Evolutionary conservation across 1,140 invertebrate species (phyloP).

Genomic region (Pogonognathellus flavescens): DNA sequence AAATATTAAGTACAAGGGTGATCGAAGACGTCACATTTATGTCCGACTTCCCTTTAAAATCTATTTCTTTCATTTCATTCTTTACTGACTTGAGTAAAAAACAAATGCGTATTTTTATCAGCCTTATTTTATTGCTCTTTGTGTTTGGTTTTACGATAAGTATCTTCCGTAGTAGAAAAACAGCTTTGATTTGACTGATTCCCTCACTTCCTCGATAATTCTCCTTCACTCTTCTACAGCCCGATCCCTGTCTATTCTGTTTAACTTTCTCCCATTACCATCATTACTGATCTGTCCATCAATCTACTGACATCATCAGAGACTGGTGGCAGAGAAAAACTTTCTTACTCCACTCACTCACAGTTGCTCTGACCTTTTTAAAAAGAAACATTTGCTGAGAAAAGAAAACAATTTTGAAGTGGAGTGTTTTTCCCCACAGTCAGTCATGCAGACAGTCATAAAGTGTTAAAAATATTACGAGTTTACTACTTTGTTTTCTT

Average conservation of each 20-base stretch:
- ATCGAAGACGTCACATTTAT: conserved; percentile 9
- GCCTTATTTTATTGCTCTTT: too few species aligned
- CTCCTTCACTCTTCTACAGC: not conserved
- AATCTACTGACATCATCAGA: not conserved
- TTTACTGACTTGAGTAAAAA: too few species aligned
- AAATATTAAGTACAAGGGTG: not conserved
- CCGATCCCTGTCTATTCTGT: conserved; percentile 2
- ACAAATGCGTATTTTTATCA: too few species aligned
- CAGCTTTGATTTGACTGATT: too few species aligned
- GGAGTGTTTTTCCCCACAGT: conserved; percentile 14
- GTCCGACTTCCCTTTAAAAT: not conserved
- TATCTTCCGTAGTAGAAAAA: too few species aligned
- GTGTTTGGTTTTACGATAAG: too few species aligned
- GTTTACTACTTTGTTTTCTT: conserved; percentile 6
- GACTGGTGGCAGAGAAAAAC: not conserved
- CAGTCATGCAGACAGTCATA: not conserved
- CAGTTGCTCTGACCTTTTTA: not conserved
- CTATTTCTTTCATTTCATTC: too few species aligned
- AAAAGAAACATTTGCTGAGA: conserved; percentile 2
- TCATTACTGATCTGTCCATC: conserved; percentile 23
- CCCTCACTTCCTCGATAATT: too few species aligned
- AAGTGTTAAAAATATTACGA: conserved; percentile 31
- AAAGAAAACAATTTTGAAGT: conserved; percentile 16
- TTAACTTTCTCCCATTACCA: not conserved
- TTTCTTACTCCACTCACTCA: not conserved